A percentile compares a stretch with the other conserved stretches of the same genome.
These are phyloP conservation scores for Montipora sp. DNA, from an alignment of 64 coral and sea anemone genomes.

Conservation along the genomic window DNA sequence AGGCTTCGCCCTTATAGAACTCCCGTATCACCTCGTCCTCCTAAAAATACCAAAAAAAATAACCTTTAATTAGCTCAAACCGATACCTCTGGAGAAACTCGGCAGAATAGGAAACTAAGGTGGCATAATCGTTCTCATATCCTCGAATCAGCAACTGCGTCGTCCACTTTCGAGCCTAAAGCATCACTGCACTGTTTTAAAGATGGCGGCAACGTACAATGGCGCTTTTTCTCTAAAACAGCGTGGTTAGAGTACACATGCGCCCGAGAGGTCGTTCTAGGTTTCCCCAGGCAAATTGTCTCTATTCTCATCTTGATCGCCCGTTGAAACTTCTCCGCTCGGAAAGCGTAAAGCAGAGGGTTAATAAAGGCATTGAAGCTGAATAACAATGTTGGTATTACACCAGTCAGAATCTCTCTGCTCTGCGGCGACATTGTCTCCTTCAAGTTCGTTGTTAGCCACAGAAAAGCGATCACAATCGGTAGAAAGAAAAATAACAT, in stretches of 20 bases:
- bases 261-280: background rate
- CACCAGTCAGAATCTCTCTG: constrained; percentile 77
- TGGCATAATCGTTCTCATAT: too few relatives aligned
- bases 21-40: too few relatives aligned
- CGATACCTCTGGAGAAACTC: too few relatives aligned
- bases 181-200: too few relatives aligned
- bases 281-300: constrained; percentile 5
- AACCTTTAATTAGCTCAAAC: too few relatives aligned
- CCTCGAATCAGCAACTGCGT: too few relatives aligned
- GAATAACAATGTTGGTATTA: constrained; percentile 16
- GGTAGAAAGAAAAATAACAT: constrained; percentile 86
- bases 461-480: constrained; percentile 63
- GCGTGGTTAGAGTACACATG: background rate
- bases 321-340: constrained; percentile 58
- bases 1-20: too few relatives aligned
- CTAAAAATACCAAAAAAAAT: too few relatives aligned
- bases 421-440: constrained; percentile 68
- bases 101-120: too few relatives aligned
- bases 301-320: constrained; percentile 15
- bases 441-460: constrained; percentile 64
- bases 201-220: too few relatives aligned
- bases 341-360: constrained; percentile 79
- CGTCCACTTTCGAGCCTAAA: too few relatives aligned
- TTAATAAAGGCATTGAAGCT: constrained; percentile 79
- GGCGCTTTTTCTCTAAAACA: background rate